Percentiles rank a stretch among this genome's conserved stretches.
Conservation (phyloP, 2,888 invertebrate species). For the Deroplatys truncata region DNA sequence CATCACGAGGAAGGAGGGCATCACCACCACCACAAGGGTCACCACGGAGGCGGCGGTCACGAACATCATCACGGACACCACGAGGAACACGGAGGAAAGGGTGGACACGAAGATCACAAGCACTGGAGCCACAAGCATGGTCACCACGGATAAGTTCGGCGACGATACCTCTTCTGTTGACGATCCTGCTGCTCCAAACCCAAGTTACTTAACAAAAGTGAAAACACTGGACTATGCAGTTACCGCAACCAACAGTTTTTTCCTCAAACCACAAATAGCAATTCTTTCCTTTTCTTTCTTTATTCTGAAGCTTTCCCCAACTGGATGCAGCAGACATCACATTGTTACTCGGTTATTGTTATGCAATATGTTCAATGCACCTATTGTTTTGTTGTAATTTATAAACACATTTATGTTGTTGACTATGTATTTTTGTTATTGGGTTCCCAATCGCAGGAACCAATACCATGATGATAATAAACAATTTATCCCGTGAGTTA, state of each 20-base stretch:
- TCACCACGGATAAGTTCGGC: constrained; percentile 24
- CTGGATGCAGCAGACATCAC: background rate
- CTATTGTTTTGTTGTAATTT: background rate
- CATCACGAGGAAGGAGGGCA: constrained; percentile 76
- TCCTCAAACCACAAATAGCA: background rate
- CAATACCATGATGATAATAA: background rate
- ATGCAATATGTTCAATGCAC: background rate
- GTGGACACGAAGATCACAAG: constrained; percentile 65
- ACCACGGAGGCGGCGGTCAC: constrained; percentile 73
- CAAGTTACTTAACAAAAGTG: background rate
- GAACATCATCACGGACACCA: constrained; percentile 72
- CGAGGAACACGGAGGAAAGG: constrained; percentile 73
- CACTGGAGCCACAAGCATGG: constrained; percentile 62
- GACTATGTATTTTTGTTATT: background rate
- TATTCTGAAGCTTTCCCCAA: background rate
- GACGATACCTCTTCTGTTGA: no score
- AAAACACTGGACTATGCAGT: background rate
- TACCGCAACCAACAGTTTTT: background rate
- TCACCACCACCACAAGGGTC: constrained; percentile 73
- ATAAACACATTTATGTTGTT: background rate
- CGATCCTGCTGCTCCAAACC: background rate
- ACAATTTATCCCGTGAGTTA: background rate
- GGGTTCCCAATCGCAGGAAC: background rate
- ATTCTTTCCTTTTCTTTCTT: background rate
- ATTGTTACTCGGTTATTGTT: background rate